Percentiles rank a stretch among this genome's conserved stretches.
Evolutionary conservation across 2,797 vertebrate species (phyloP).

Genomic region (Ficedula albicollis): DNA sequence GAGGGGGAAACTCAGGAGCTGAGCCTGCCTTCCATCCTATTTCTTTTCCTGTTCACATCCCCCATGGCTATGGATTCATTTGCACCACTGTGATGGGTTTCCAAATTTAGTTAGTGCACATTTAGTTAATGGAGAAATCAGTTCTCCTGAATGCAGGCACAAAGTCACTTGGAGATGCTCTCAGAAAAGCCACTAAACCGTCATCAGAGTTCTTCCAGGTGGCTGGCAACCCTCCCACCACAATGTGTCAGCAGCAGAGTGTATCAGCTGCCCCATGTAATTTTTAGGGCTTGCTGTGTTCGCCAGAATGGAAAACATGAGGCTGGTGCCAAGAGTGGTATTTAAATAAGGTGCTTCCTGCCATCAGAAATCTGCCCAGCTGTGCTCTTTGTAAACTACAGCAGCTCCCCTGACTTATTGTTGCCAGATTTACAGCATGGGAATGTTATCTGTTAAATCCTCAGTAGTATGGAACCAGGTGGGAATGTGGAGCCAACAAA

Average conservation of each 20-base stretch:
- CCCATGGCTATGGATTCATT: background rate
- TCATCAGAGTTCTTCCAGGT: background rate
- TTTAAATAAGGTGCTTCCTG: background rate
- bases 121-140: background rate
- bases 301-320: background rate
- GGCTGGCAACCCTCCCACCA: background rate
- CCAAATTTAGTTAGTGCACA: background rate
- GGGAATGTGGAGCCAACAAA: background rate
- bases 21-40: background rate
- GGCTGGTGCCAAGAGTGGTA: background rate
- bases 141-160: background rate
- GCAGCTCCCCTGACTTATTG: background rate
- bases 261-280: background rate
- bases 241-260: background rate
- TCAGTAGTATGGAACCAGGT: background rate
- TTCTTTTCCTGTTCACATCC: background rate
- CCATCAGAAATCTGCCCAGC: constrained; percentile 27
- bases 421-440: background rate
- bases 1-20: background rate
- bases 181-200: background rate
- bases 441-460: background rate
- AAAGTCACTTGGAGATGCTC: background rate
- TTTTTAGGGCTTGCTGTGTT: background rate
- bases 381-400: background rate
- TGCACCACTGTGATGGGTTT: background rate